These are phyloP conservation scores for Anoura caudifer DNA, from an alignment of 2,113 vertebrate genomes.

Conservation along the genomic window DNA sequence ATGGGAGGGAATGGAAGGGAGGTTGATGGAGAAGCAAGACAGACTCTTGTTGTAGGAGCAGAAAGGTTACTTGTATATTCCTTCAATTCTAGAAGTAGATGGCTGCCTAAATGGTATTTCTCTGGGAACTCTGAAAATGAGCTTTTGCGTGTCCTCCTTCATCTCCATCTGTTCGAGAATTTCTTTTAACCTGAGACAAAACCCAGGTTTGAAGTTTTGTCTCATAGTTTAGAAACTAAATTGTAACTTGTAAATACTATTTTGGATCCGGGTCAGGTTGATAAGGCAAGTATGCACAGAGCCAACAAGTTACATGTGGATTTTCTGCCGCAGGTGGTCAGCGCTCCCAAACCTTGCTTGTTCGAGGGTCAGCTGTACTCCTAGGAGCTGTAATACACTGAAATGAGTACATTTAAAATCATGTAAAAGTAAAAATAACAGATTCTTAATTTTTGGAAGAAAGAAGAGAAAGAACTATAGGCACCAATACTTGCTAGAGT, in stretches of 20 bases:
- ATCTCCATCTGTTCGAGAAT: background rate
- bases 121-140: background rate
- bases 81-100: background rate
- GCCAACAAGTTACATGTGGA: background rate
- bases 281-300: background rate
- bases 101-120: background rate
- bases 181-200: constrained; percentile 31
- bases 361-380: background rate
- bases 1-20: background rate
- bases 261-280: background rate
- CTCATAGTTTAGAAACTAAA: background rate
- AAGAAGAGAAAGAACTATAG: background rate
- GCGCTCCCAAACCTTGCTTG: background rate
- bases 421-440: background rate
- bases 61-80: background rate
- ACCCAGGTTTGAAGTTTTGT: background rate
- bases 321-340: background rate
- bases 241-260: constrained; percentile 23
- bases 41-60: background rate
- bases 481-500: background rate
- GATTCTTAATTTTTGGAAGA: background rate
- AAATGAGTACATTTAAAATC: background rate
- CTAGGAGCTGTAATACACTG: background rate
- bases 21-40: background rate
- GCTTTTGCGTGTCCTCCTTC: background rate